Evolutionary conservation across 2,797 vertebrate genomes (phyloP).

Genomic region (Darevskia mixta): DNA sequence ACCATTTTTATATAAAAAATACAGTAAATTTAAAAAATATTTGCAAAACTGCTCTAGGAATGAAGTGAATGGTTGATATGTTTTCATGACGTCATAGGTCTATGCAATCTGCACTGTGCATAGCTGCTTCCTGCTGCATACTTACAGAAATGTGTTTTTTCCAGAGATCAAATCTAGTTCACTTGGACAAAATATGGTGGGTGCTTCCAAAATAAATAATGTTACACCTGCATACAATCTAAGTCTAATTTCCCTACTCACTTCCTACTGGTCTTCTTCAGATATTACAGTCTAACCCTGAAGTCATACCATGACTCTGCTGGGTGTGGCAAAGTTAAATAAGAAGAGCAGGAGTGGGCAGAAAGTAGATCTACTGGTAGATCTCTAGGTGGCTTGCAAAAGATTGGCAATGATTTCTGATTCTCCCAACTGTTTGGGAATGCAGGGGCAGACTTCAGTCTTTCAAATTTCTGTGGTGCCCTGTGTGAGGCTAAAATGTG

Average conservation of each 20-base stretch:
- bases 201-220: neutral
- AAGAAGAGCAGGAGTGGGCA: neutral
- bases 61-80: neutral
- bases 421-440: too few species aligned
- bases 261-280: conserved; percentile 2
- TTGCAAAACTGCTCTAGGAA: neutral
- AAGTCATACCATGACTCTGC: neutral
- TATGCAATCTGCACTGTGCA: neutral
- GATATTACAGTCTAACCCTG: neutral
- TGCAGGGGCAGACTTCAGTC: too few species aligned
- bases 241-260: neutral
- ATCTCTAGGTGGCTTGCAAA: too few species aligned
- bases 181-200: neutral
- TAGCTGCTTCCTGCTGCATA: too few species aligned
- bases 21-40: neutral
- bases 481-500: too few species aligned
- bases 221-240: neutral
- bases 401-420: too few species aligned
- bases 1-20: neutral
- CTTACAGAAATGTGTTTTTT: too few species aligned
- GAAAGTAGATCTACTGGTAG: too few species aligned
- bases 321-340: neutral
- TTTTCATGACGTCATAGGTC: neutral
- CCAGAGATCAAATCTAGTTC: neutral
- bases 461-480: too few species aligned